Conservation (phyloP, 2,113 vertebrate genomes). For the Phaethornis superciliosus region DNA sequence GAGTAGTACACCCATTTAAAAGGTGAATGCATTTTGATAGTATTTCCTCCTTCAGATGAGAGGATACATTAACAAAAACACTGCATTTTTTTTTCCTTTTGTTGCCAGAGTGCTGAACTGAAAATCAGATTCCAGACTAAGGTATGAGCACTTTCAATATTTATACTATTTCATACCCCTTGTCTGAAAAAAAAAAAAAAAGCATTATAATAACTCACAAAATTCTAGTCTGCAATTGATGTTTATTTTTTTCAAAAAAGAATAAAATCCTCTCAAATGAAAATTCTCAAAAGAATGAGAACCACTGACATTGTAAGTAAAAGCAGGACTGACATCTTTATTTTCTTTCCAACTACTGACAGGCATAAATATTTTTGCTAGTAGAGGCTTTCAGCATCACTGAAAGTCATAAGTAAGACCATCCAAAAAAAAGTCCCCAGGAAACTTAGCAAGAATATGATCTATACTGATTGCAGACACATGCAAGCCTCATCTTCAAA, state of each 20-base stretch:
- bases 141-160: not conserved
- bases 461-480: not conserved
- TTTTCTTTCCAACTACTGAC: not conserved
- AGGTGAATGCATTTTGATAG: not conserved
- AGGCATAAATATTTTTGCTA: not conserved
- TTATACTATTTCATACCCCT: not conserved
- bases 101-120: not conserved
- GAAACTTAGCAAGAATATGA: not conserved
- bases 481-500: not conserved
- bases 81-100: rapidly evolving
- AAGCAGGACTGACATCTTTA: not conserved
- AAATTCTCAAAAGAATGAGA: not conserved
- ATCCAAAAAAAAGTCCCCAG: not conserved
- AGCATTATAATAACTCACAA: not conserved
- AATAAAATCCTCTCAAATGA: no score
- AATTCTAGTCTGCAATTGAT: not conserved
- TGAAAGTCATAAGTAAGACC: not conserved
- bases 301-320: not conserved
- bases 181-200: not conserved
- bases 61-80: not conserved
- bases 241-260: not conserved
- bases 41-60: not conserved
- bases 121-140: not conserved
- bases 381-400: not conserved
- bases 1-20: not conserved